Evolutionary conservation across 2,113 vertebrate species (phyloP).

Genomic region (Gnathonemus longibarbis): DNA sequence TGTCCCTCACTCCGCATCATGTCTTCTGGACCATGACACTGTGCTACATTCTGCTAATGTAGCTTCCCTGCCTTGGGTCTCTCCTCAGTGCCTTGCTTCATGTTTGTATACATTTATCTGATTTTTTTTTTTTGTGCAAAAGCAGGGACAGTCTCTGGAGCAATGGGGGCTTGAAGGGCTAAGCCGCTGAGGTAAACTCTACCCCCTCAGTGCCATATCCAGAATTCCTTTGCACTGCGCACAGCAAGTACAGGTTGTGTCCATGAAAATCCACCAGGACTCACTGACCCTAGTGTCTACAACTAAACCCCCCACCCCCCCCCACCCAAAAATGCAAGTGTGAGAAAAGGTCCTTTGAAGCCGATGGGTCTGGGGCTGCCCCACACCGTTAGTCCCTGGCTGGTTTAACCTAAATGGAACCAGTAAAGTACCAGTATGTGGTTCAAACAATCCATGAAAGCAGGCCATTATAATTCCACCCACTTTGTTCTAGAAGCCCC

Average conservation of each 20-base stretch:
- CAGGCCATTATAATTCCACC: not conserved
- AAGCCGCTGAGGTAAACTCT: not conserved
- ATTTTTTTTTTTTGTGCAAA: not conserved
- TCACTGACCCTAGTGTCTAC: not conserved
- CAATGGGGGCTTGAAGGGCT: not conserved
- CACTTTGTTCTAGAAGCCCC: not conserved
- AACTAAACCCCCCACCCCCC: not conserved
- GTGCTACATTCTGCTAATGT: not conserved
- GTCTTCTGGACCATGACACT: not conserved
- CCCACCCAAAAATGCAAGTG: not conserved
- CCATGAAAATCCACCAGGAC: not conserved
- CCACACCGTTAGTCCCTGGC: not conserved
- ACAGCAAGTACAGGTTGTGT: not conserved
- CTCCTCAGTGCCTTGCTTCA: not conserved
- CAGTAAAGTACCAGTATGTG: not conserved
- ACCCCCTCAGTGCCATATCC: not conserved
- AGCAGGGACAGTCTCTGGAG: not conserved
- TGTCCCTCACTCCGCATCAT: not conserved
- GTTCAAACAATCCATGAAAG: not conserved
- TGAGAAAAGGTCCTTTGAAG: not conserved
- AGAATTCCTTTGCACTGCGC: not conserved
- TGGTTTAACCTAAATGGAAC: not conserved
- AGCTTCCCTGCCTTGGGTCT: not conserved
- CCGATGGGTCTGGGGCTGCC: not conserved
- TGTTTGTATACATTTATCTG: not conserved